A percentile compares a stretch with the other conserved stretches of the same genome.
Evolutionary conservation across 2,888 invertebrate genomes (phyloP).

Genomic region (Isoperla grammatica): DNA sequence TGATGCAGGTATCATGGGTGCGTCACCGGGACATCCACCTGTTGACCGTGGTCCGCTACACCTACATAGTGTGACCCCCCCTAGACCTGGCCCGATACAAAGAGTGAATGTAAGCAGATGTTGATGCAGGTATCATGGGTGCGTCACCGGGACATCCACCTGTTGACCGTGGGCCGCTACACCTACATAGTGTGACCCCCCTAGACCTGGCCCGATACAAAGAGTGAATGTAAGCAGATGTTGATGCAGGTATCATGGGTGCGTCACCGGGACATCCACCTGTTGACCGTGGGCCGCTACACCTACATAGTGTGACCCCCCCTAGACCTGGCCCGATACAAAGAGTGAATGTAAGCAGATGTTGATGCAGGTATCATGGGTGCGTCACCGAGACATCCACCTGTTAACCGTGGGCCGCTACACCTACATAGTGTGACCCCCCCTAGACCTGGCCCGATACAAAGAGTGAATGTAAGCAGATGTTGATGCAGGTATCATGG

Average conservation of each 20-base stretch:
- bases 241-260: constrained; percentile 84
- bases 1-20: constrained; percentile 84
- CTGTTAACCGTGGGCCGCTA: too few relatives aligned
- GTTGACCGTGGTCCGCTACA: too few relatives aligned
- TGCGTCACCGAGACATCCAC: constrained; percentile 84
- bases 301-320: too few relatives aligned
- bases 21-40: constrained; percentile 85
- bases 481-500: constrained; percentile 76
- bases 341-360: constrained; percentile 18
- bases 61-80: too few relatives aligned
- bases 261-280: constrained; percentile 81
- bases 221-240: constrained; percentile 21
- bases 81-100: too few relatives aligned
- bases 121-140: constrained; percentile 84
- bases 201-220: too few relatives aligned
- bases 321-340: too few relatives aligned
- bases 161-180: too few relatives aligned
- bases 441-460: too few relatives aligned
- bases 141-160: constrained; percentile 81
- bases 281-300: too few relatives aligned
- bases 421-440: too few relatives aligned
- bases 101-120: constrained; percentile 21
- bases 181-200: too few relatives aligned
- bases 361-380: constrained; percentile 80
- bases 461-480: constrained; percentile 15